A percentile compares a stretch with the other conserved stretches of the same genome.
Evolutionary conservation across 2,888 invertebrate genomes (phyloP).

Genomic region (Lymantria dispar): DNA sequence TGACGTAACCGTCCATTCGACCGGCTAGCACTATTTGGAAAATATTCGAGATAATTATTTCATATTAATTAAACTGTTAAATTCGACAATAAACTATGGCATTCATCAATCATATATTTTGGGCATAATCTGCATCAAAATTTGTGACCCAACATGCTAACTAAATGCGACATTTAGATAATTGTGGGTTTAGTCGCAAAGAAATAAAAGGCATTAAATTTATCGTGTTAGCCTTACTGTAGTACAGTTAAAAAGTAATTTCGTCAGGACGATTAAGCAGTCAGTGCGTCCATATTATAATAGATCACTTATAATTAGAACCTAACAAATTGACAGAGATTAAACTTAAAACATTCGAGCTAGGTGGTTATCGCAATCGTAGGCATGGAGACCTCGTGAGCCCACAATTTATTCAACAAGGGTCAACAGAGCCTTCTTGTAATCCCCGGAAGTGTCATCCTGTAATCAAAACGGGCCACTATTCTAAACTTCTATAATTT

Average conservation of each 20-base stretch:
- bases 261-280: slow-evolving; percentile 7
- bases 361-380: slow-evolving; percentile 54
- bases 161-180: too few relatives aligned
- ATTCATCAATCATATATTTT: too few relatives aligned
- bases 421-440: slow-evolving; percentile 94
- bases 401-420: slow-evolving; percentile 85
- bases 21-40: too few relatives aligned
- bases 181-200: too few relatives aligned
- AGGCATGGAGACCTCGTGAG: slow-evolving; percentile 44
- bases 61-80: too few relatives aligned
- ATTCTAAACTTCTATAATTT: slow-evolving; percentile 51
- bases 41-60: too few relatives aligned
- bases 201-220: too few relatives aligned
- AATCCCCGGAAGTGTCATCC: slow-evolving; percentile 97
- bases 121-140: too few relatives aligned
- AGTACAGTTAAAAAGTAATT: neutral
- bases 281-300: slow-evolving; percentile 34
- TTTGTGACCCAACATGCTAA: too few relatives aligned
- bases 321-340: slow-evolving; percentile 70
- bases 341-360: slow-evolving; percentile 60
- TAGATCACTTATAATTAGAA: slow-evolving; percentile 42
- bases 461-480: slow-evolving; percentile 82
- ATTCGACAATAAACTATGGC: too few relatives aligned
- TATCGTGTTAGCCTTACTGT: too few relatives aligned
- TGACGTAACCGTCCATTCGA: slow-evolving; percentile 25